Percentiles rank a stretch among this genome's conserved stretches.
phyloP scores from a whole-genome alignment of 2,797 vertebrate genomes.

The Melanotaenia boesemani region DNA sequence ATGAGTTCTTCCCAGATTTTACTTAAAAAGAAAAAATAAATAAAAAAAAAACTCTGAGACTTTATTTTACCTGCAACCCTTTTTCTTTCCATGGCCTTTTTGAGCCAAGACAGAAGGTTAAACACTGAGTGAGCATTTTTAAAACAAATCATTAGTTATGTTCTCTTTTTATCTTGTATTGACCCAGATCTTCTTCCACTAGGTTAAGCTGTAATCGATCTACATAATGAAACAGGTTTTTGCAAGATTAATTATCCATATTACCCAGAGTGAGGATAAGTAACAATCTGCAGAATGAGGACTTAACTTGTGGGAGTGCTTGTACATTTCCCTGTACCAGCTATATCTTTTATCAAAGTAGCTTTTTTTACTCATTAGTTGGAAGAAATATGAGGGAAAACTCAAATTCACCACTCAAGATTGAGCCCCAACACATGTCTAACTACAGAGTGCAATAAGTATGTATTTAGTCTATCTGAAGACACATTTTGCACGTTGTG shows the following conservation, averaged over 20 bases:
- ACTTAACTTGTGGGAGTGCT: neutral
- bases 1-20: conserved; percentile 16
- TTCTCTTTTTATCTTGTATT: conserved; percentile 13
- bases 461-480: neutral
- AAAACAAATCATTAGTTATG: conserved; percentile 17
- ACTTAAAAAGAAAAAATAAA: neutral
- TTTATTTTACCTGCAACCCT: conserved; percentile 28
- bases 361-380: neutral
- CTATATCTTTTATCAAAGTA: no score
- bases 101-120: conserved; percentile 8
- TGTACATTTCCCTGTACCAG: neutral
- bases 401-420: neutral
- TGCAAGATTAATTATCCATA: conserved; percentile 45
- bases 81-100: conserved; percentile 1
- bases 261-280: conserved; percentile 5
- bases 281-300: conserved; percentile 8
- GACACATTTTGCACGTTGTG: conserved; percentile 49
- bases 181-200: conserved; percentile 36
- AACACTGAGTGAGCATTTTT: conserved; percentile 15
- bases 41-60: conserved; percentile 10
- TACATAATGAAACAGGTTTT: conserved; percentile 42
- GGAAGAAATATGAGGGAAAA: neutral
- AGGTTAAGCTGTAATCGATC: conserved; percentile 38
- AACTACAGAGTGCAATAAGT: conserved; percentile 2
- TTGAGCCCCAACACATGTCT: neutral